Evolutionary conservation across 2,113 vertebrate genomes (phyloP).

Genomic region (Tenrec ecaudatus): DNA sequence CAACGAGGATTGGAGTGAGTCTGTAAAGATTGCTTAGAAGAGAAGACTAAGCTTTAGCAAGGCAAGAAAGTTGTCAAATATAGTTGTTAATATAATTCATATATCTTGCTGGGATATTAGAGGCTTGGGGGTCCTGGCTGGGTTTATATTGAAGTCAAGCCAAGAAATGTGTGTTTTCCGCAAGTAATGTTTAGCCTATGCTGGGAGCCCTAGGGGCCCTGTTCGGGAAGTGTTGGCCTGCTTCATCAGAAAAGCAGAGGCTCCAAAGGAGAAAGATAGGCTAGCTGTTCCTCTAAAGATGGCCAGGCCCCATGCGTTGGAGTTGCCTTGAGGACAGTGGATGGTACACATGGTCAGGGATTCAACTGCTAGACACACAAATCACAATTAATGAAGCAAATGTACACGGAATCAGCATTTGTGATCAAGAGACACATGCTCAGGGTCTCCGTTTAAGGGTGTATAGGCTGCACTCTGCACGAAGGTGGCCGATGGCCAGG

Average conservation of each 20-base stretch:
- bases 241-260: no score
- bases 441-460: not conserved
- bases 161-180: constrained; percentile 47
- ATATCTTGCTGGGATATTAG: constrained; percentile 28
- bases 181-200: constrained; percentile 51
- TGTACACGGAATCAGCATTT: constrained; percentile 25
- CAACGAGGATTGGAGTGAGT: constrained; percentile 44
- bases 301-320: no score
- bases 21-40: constrained; percentile 27
- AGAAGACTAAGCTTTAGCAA: constrained; percentile 13
- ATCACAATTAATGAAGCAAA: not conserved
- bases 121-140: constrained; percentile 38
- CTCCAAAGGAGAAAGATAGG: no score
- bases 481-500: not conserved
- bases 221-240: no score
- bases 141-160: constrained; percentile 41
- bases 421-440: constrained; percentile 7
- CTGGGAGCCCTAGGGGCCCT: not conserved
- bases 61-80: not conserved
- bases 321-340: not conserved
- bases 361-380: not conserved
- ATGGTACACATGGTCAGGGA: not conserved
- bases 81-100: constrained; percentile 23
- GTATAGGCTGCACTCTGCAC: not conserved
- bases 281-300: no score